A percentile compares a stretch with the other conserved stretches of the same genome.
Evolutionary conservation across 2,888 invertebrate genomes (phyloP).

Genomic region (Watsonalla cultraria): DNA sequence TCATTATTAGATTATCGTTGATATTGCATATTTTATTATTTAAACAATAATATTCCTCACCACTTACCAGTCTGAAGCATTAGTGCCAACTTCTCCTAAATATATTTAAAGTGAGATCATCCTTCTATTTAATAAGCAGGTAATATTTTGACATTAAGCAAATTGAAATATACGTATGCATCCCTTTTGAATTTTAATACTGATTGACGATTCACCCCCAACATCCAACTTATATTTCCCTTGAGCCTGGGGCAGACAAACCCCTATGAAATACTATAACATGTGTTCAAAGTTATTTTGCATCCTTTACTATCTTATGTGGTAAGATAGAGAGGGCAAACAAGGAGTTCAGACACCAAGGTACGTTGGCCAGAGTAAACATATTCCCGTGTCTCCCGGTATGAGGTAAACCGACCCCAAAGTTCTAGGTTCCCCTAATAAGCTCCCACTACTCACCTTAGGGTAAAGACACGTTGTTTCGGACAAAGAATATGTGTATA

Average conservation of each 20-base stretch:
- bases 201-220: slow-evolving; percentile 62
- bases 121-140: neutral
- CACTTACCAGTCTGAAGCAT: too few relatives aligned
- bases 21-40: too few relatives aligned
- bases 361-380: slow-evolving; percentile 49
- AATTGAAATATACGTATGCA: slow-evolving; percentile 55
- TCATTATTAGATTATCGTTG: too few relatives aligned
- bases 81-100: too few relatives aligned
- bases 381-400: slow-evolving; percentile 62
- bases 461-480: slow-evolving; percentile 45
- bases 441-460: slow-evolving; percentile 70
- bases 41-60: too few relatives aligned
- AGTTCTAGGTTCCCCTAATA: slow-evolving; percentile 76
- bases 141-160: slow-evolving; percentile 37
- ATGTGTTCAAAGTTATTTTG: slow-evolving; percentile 35
- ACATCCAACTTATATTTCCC: slow-evolving; percentile 65
- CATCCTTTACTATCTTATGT: slow-evolving; percentile 32
- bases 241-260: slow-evolving; percentile 52
- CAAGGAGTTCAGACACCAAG: slow-evolving; percentile 28
- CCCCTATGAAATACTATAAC: slow-evolving; percentile 45
- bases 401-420: slow-evolving; percentile 67
- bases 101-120: neutral
- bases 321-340: slow-evolving; percentile 30
- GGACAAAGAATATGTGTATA: slow-evolving; percentile 33
- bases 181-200: slow-evolving; percentile 61